phyloP scores from a whole-genome alignment of 2,888 invertebrate genomes.

The Incurvaria masculella region DNA sequence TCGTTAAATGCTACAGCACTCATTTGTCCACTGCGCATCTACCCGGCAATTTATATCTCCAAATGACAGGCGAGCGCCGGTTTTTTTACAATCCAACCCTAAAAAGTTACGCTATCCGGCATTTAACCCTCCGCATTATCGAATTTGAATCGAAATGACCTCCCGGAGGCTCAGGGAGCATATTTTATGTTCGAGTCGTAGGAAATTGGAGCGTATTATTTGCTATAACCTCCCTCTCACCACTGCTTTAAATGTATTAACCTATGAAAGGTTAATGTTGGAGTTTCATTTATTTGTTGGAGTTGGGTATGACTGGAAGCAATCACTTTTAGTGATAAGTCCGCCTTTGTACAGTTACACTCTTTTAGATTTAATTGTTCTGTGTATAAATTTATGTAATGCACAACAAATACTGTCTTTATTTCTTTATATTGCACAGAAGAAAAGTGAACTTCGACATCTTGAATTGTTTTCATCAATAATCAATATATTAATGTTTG shows the following conservation, averaged over 20 bases:
- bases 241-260: slow-evolving; percentile 4
- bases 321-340: too few species aligned
- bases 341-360: too few species aligned
- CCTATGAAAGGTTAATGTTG: neutral
- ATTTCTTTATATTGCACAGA: too few species aligned
- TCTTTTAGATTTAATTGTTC: too few species aligned
- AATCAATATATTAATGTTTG: too few species aligned
- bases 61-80: neutral
- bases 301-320: too few species aligned
- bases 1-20: too few species aligned
- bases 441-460: too few species aligned
- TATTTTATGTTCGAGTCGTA: slow-evolving; percentile 1
- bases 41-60: neutral
- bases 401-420: too few species aligned
- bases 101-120: neutral
- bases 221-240: slow-evolving; percentile 2
- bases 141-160: slow-evolving; percentile 53
- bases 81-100: neutral
- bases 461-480: too few species aligned
- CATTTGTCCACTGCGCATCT: too few species aligned
- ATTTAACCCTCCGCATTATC: slow-evolving; percentile 56
- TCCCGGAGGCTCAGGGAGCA: slow-evolving; percentile 18
- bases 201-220: slow-evolving; percentile 6
- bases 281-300: neutral
- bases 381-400: too few species aligned